These are phyloP conservation scores for Drosophila ogumai DNA, from an alignment of 1,140 invertebrate species.

Conservation along the genomic window DNA sequence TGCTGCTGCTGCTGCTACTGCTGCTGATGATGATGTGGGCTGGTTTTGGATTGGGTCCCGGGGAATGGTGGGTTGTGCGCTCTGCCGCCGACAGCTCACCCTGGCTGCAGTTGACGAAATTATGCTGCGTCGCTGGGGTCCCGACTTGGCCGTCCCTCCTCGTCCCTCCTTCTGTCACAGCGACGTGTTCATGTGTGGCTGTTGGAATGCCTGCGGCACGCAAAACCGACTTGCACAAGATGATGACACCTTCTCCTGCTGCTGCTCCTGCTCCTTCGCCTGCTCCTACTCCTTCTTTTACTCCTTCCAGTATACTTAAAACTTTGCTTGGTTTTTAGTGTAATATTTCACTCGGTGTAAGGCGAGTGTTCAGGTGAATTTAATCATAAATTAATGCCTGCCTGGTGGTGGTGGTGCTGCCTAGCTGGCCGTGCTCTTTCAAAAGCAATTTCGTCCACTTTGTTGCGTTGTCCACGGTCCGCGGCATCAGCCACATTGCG, in stretches of 20 bases:
- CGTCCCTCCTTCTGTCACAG: constrained; percentile 53
- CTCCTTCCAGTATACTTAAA: constrained; percentile 7
- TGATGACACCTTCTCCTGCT: constrained; percentile 19
- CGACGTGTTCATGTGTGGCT: constrained; percentile 76
- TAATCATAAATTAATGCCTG: constrained; percentile 72
- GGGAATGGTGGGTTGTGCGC: constrained; percentile 43
- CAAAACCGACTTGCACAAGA: constrained; percentile 51
- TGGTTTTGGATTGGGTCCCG: constrained; percentile 1
- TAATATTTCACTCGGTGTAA: constrained; percentile 48
- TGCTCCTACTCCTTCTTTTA: constrained; percentile 16
- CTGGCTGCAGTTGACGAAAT: constrained; percentile 69
- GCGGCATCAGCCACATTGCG: constrained; percentile 80
- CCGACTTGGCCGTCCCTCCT: constrained; percentile 13
- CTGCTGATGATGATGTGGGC: constrained; percentile 29
- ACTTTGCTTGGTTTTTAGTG: constrained; percentile 26
- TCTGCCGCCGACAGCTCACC: constrained; percentile 43
- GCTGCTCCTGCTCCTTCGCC: constrained; percentile 1
- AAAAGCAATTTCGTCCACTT: constrained; percentile 83
- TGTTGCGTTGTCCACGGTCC: constrained; percentile 77
- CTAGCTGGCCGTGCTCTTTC: constrained; percentile 42
- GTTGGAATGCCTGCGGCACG: constrained; percentile 64
- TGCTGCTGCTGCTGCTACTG: background rate
- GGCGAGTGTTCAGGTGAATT: constrained; percentile 55
- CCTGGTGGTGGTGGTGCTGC: constrained; percentile 22
- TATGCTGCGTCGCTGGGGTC: constrained; percentile 46